Percentiles rank a stretch among this genome's conserved stretches.
Evolutionary conservation across 2,113 vertebrate genomes (phyloP).

Genomic region (Eclectus roratus): DNA sequence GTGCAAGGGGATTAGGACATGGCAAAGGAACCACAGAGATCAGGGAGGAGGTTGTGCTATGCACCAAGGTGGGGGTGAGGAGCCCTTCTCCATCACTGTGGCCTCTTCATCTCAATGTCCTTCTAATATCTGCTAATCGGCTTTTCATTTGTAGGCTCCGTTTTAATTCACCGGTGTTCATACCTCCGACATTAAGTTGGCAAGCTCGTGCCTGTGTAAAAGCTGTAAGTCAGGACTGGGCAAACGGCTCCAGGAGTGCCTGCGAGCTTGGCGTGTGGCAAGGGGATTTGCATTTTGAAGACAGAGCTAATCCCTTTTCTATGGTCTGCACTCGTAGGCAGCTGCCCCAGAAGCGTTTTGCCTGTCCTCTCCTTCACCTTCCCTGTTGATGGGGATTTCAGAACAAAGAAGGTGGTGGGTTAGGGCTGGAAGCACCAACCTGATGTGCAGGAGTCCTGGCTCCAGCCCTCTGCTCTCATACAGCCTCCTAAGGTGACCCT

Average conservation of each 20-base stretch:
- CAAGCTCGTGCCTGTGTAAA: not conserved
- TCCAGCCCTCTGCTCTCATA: not conserved
- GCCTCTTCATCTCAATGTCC: conserved; percentile 15
- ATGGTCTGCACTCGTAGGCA: not conserved
- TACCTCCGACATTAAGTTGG: conserved; percentile 1
- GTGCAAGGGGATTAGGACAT: not conserved
- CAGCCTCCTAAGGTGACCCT: not conserved
- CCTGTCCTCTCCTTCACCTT: not conserved
- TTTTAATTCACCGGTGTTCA: not conserved
- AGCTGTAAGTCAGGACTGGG: not conserved
- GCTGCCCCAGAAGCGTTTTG: conserved; percentile 26
- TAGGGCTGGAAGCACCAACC: not conserved
- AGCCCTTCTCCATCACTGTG: not conserved
- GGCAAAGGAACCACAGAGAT: not conserved
- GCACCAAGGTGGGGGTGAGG: not conserved
- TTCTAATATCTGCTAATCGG: conserved; percentile 37
- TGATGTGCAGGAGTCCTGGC: rapidly evolving
- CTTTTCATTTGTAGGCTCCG: not conserved
- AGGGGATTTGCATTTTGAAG: conserved; percentile 62
- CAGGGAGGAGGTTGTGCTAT: not conserved
- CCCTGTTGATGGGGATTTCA: not conserved
- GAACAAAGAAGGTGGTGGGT: not conserved
- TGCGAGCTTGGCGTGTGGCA: conserved; percentile 8
- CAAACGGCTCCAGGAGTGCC: not conserved
- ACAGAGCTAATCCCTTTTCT: conserved; percentile 45